Conservation (phyloP, 1,140 invertebrate species). For the Nephila pilipes region DNA sequence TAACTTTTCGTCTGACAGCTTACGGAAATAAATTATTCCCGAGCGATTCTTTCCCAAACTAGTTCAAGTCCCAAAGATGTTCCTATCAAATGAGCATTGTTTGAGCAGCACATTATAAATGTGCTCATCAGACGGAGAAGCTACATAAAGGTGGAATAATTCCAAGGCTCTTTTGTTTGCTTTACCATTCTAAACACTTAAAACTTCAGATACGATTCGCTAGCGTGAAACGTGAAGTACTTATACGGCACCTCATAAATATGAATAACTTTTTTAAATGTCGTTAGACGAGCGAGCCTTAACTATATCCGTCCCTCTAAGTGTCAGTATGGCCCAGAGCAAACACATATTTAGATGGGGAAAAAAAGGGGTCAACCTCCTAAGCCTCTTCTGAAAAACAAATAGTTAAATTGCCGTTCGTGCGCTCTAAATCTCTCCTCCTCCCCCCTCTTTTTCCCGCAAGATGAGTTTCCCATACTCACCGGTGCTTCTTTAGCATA, state of each 20-base stretch:
- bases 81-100: constrained; percentile 29
- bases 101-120: constrained; percentile 20
- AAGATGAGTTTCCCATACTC: not conserved
- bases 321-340: constrained; percentile 8
- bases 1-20: too few relatives aligned
- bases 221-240: not conserved
- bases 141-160: not conserved
- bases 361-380: constrained; percentile 32
- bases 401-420: constrained; percentile 50
- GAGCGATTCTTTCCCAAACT: not conserved
- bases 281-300: not conserved
- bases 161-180: not conserved
- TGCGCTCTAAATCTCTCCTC: constrained; percentile 30
- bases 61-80: not conserved
- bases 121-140: not conserved
- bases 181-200: constrained; percentile 32
- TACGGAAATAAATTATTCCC: not conserved
- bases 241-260: constrained; percentile 25
- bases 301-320: constrained; percentile 27
- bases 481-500: constrained; percentile 43
- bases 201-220: not conserved
- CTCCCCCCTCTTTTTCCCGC: not conserved
- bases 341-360: constrained; percentile 30
- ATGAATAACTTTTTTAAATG: constrained; percentile 36
- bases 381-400: constrained; percentile 34